A percentile compares a stretch with the other conserved stretches of the same genome.
phyloP scores from a whole-genome alignment of 2,113 vertebrate species.

The Balaeniceps rex region DNA sequence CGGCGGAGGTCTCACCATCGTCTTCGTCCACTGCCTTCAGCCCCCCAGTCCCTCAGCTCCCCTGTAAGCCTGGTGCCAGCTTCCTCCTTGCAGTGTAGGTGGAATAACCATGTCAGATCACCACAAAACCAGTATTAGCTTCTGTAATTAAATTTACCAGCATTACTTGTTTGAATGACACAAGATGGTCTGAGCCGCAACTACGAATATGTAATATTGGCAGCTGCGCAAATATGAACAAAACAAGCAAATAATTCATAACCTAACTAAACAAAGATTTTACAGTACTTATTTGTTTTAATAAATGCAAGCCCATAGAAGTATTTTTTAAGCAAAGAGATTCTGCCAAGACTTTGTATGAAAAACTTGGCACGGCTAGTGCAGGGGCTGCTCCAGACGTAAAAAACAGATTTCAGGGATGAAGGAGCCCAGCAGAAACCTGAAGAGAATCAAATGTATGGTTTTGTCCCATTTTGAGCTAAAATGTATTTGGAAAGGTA shows the following conservation, averaged over 20 bases:
- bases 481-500: background rate
- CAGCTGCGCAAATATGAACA: background rate
- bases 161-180: background rate
- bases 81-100: background rate
- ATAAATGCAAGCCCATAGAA: background rate
- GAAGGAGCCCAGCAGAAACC: background rate
- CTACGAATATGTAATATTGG: background rate
- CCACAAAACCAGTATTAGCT: background rate
- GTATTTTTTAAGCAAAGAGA: background rate
- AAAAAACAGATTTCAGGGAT: background rate
- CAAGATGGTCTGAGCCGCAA: background rate
- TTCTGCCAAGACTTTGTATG: background rate
- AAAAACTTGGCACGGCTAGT: background rate
- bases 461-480: background rate
- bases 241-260: background rate
- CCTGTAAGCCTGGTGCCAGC: background rate
- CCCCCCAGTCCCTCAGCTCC: background rate
- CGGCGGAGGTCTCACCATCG: fast-evolving
- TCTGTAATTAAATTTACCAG: background rate
- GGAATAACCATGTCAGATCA: background rate
- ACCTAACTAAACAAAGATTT: background rate
- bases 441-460: background rate
- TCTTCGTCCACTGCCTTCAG: background rate
- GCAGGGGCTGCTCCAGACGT: background rate
- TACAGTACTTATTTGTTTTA: background rate